Base-by-base conservation (phyloP, 2,797 vertebrate genomes). In the Phyllotis vaccarum region DNA sequence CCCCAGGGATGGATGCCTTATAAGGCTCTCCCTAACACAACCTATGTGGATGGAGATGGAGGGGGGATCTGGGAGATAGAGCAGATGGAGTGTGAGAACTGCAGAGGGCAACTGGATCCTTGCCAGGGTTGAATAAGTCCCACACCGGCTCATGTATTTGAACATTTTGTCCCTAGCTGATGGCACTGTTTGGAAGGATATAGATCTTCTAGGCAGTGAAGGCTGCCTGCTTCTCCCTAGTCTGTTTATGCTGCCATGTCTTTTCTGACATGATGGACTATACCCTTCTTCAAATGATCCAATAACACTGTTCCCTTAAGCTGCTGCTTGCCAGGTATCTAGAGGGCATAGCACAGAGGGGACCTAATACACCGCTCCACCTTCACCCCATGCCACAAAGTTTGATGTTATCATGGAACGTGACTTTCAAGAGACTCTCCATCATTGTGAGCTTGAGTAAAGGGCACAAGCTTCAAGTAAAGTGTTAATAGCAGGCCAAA, bases 401-500 rank as follows among this genome's bases (percentile, higher is more conserved):
- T 79, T 96, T 91, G 70, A 78, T 91, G 74, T 93, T 87, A 43
- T 7, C 93, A 19, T 52, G 11, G 92, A 96, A 56, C 81, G 79
- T 24, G 31, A 49, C 80, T 95, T 94, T 82, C 93, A 62, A 43
- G 89, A 95, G 90, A 82, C 93, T 43, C 62, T 80, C 75, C 74
- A 16, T n/a, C 87, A 82, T 9, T 0, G 37, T 94, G 95, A 95
- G 75, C 89, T 94, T 82, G 64, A 95, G 72, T 52, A 81, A 89
- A 96, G 76, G 70, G 43, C 34, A 12, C 85, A 86, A 34, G 94
- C 60, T 95, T 86, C 78, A 82, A 75, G 86, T 49, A 96, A 95
- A 95, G 40, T 56, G 93, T 68, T 88, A 90, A 86, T 54, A 97
- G 62, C 46, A 95, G 79, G 64, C 90, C 95, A 86, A 98, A 96